These are phyloP conservation scores for Meloidogyne chitwoodi DNA, from an alignment of 1,140 invertebrate genomes.

Conservation along the genomic window DNA sequence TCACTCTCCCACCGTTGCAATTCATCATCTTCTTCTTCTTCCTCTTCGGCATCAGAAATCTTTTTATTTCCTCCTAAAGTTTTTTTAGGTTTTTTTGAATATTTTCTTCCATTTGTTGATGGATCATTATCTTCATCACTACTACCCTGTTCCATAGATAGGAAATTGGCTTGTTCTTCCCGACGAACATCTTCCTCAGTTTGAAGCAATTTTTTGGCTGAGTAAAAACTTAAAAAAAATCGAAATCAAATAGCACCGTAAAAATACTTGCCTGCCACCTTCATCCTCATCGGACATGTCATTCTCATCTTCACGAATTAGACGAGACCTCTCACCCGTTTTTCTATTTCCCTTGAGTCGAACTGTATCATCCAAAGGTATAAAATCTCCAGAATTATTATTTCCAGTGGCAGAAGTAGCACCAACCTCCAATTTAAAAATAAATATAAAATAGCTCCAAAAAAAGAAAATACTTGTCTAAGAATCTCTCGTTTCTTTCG, in stretches of 20 bases:
- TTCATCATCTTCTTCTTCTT: constrained; percentile 36
- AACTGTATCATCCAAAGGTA: constrained; percentile 40
- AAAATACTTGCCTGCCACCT: neutral
- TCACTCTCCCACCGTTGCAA: constrained; percentile 39
- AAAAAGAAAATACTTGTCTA: constrained; percentile 18
- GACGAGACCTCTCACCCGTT: constrained; percentile 26
- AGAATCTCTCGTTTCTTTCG: constrained; percentile 39
- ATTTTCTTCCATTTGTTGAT: neutral
- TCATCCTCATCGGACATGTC: constrained; percentile 48
- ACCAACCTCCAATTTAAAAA: neutral
- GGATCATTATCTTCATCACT: constrained; percentile 26
- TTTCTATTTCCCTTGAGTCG: constrained; percentile 10
- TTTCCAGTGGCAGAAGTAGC: neutral
- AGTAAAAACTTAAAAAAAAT: constrained; percentile 43
- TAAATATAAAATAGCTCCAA: neutral
- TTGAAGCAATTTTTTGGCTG: constrained; percentile 33
- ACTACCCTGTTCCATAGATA: constrained; percentile 39
- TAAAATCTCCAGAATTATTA: constrained; percentile 23
- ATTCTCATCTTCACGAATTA: constrained; percentile 49
- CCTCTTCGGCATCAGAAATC: constrained; percentile 36
- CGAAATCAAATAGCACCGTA: too few relatives aligned
- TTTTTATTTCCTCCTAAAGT: neutral
- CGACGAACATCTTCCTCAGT: constrained; percentile 40
- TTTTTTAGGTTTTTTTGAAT: neutral
- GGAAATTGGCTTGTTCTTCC: constrained; percentile 34